Conservation (phyloP, 2,113 vertebrate species). For the Gymnobelideus leadbeateri region DNA sequence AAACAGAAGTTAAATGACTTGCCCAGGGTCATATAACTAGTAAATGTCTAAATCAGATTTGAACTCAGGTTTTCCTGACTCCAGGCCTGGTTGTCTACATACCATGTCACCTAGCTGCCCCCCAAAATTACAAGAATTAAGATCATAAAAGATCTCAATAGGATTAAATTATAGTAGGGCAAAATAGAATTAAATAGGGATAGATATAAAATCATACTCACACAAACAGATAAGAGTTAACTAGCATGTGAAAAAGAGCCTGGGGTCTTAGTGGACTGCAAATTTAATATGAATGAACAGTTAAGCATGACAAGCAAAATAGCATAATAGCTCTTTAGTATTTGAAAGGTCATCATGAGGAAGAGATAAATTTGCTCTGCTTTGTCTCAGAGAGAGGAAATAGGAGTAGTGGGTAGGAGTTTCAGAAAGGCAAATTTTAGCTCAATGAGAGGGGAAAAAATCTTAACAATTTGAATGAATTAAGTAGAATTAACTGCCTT, state of each 20-base stretch:
- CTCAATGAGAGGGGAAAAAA: neutral
- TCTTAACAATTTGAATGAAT: neutral
- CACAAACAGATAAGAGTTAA: neutral
- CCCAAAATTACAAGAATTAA: neutral
- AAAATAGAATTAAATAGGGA: neutral
- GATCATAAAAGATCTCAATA: neutral
- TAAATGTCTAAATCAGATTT: neutral
- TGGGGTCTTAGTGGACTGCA: neutral
- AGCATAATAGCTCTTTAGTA: neutral
- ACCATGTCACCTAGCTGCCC: neutral
- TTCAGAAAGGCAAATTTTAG: neutral
- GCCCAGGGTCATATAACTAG: neutral
- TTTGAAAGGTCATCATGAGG: neutral
- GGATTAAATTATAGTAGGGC: neutral
- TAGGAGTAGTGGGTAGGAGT: neutral
- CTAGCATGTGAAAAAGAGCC: neutral
- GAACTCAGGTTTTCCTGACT: neutral
- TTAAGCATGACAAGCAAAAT: neutral
- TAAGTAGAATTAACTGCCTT: neutral
- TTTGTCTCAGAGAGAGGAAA: neutral
- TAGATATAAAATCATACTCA: neutral
- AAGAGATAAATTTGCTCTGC: neutral
- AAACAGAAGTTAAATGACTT: neutral
- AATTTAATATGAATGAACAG: neutral
- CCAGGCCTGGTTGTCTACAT: neutral